Evolutionary conservation across 2,797 vertebrate species (phyloP), one percentile per base, ranked within the genome.

Genomic region (Sebastes baramenuke): DNA sequence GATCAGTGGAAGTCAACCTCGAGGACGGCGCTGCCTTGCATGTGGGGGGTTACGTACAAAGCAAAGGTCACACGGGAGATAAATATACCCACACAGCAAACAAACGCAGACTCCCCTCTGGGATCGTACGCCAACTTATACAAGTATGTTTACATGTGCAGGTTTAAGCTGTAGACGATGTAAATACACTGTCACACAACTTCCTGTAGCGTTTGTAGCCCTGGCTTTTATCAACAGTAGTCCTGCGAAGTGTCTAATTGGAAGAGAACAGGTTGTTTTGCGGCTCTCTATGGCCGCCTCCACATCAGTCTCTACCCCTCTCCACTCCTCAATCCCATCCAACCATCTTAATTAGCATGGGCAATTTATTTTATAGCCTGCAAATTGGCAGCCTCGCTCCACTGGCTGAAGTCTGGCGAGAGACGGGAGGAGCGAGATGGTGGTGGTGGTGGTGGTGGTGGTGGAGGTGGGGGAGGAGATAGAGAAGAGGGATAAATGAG

Each of bases 311-410:
- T 82, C 79, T 85, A 72, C 77, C 68, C 73, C 78, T 76, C 84
- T 83, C 80, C 72, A 59, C 81, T 79, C 61, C 86, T 80, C 81
- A 24, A 25, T 87, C 82, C 88, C 83, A 86, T 93, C 89, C 86
- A 90, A 81, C 86, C 87, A 86, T 93, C 92, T 93, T 92, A 92
- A 94, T 94, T 94, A 95, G 91, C 89, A 88, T 49, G 83, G 88
- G 87, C 90, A 91, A 91, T 94, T 95, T 94, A 89, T 93, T 95
- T 95, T 92, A 95, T 92, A 83, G 92, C 86, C 85, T 86, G 84
- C 91, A 94, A 95, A 95, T 95, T 94, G 93, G 89, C 90, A 91
- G 85, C 74, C 81, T 66, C 72, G 71, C 91, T 94, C 80, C 65
- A 55, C 83, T 80, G 88, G 87, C 88, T 79, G 60, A 80, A 82